These are phyloP conservation scores for Nematostella vectensis DNA, from an alignment of 92 coral and sea anemone species.

Conservation along the genomic window DNA sequence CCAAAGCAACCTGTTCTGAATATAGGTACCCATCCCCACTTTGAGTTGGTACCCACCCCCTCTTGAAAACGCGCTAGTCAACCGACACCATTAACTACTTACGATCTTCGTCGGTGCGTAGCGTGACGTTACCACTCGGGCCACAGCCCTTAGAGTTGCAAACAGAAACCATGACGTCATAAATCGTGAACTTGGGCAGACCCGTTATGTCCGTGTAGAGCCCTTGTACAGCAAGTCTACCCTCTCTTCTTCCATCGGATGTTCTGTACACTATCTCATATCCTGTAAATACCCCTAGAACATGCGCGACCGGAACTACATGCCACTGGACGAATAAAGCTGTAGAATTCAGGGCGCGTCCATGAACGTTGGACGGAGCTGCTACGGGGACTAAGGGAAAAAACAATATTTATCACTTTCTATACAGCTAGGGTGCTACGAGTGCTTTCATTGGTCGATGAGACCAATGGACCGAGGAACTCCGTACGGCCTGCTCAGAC, in stretches of 20 bases:
- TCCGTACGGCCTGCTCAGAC: too few species aligned
- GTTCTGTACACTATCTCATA: too few species aligned
- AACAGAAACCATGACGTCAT: slow-evolving; percentile 17
- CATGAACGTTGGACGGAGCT: not conserved
- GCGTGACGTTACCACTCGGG: not conserved
- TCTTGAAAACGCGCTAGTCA: too few species aligned
- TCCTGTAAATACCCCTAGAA: not conserved
- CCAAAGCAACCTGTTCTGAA: too few species aligned
- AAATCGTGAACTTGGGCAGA: slow-evolving; percentile 18
- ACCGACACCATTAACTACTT: not conserved
- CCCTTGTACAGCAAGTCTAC: too few species aligned
- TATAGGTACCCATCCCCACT: too few species aligned
- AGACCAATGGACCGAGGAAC: too few species aligned
- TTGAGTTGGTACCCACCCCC: too few species aligned
- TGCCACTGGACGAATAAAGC: not conserved
- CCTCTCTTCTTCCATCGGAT: too few species aligned
- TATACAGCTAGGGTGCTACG: too few species aligned
- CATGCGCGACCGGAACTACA: not conserved
- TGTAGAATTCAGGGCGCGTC: not conserved
- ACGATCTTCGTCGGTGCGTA: slow-evolving; percentile 1
- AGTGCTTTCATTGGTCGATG: too few species aligned
- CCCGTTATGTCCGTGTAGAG: slow-evolving; percentile 10
- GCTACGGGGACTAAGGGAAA: not conserved
- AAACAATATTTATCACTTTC: too few species aligned
- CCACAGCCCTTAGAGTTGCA: slow-evolving; percentile 15